phyloP scores from a whole-genome alignment of 2,888 invertebrate species.

The Mesorhabditis spiculigera region DNA sequence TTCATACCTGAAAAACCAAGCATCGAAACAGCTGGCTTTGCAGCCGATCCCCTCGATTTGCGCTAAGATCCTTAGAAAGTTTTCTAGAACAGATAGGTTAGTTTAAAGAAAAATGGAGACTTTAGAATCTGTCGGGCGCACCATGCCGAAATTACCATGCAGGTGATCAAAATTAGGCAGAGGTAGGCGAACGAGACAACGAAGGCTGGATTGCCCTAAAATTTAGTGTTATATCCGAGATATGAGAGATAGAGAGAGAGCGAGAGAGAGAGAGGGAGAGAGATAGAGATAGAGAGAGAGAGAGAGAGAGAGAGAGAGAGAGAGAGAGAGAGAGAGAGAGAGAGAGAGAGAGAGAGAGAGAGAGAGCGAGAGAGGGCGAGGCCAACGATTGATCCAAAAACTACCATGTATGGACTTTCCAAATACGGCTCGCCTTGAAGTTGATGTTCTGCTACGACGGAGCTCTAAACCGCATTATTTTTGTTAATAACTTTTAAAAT shows the following conservation, averaged over 20 bases:
- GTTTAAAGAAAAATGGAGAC: neutral
- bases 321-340: too few species aligned
- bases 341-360: too few species aligned
- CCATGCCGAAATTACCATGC: constrained; percentile 1
- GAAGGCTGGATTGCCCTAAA: constrained; percentile 6
- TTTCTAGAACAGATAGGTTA: neutral
- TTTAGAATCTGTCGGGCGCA: neutral
- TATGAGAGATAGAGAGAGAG: too few species aligned
- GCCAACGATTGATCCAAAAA: neutral
- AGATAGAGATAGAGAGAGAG: too few species aligned
- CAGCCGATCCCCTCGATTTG: neutral
- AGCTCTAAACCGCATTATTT: neutral
- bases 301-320: too few species aligned
- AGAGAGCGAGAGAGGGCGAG: too few species aligned
- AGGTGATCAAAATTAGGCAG: neutral
- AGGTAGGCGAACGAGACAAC: constrained; percentile 2
- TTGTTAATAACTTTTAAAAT: neutral
- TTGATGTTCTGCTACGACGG: neutral
- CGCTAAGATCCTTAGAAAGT: constrained; percentile 4
- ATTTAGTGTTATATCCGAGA: too few species aligned
- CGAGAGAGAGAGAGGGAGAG: too few species aligned
- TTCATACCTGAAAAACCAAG: neutral
- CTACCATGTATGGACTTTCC: constrained; percentile 6
- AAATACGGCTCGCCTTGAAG: neutral
- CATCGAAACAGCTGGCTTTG: constrained; percentile 2